Evolutionary conservation across 2,888 invertebrate genomes (phyloP).

Genomic region (Cantharis nigra): DNA sequence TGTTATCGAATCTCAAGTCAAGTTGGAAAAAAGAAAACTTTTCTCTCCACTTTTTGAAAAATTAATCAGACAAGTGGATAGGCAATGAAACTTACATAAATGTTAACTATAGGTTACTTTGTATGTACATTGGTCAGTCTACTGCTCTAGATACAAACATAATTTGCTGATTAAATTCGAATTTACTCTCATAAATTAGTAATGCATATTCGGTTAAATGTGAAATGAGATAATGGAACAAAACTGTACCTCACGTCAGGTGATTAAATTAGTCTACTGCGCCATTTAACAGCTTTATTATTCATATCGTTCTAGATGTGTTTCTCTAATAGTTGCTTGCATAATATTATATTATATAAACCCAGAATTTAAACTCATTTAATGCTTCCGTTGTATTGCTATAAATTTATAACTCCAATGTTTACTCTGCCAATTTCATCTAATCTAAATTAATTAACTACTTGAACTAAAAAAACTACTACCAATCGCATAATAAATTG

Average conservation of each 20-base stretch:
- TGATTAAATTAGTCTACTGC: conserved; percentile 31
- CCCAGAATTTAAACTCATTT: conserved; percentile 7
- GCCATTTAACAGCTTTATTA: conserved; percentile 32
- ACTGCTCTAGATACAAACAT: neutral
- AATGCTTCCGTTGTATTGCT: neutral
- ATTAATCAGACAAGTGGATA: neutral
- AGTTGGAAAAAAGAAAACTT: conserved; percentile 11
- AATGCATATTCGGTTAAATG: conserved; percentile 29
- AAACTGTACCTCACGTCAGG: conserved; percentile 30
- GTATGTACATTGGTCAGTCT: neutral
- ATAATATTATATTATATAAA: conserved; percentile 10
- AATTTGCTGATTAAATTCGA: neutral
- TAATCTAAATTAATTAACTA: neutral
- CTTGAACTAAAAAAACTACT: neutral
- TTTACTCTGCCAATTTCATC: neutral
- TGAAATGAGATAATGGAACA: conserved; percentile 30
- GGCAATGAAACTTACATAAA: neutral
- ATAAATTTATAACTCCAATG: neutral
- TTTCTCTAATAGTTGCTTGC: conserved; percentile 25
- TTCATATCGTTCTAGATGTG: conserved; percentile 26
- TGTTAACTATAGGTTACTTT: neutral
- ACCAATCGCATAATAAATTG: no score
- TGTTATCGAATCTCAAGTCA: conserved; percentile 3
- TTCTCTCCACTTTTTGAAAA: neutral
- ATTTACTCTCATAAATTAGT: conserved; percentile 23